Base-by-base conservation (phyloP, 1,140 invertebrate species). In the Trichonephila clavata region DNA sequence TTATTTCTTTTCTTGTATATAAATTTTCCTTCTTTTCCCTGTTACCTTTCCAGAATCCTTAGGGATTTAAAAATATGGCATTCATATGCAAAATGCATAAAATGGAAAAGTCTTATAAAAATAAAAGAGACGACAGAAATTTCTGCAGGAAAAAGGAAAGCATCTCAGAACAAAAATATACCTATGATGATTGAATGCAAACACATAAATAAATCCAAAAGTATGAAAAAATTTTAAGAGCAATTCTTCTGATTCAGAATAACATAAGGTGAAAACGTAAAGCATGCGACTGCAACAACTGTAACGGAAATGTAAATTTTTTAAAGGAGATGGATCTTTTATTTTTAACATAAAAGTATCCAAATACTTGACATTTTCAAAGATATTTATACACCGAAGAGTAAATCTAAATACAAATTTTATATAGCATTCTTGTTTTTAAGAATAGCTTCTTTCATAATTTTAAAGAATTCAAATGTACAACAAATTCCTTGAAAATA, bases 291-390 rank as follows among this genome's bases (percentile, higher is more conserved):
- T n/a, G 63, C 32, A 89, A 89, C 32, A 89, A 77, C 65, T 71
- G 86, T 68, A 71, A 89, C 63, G 65, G 65, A 89, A 89, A 71
- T 88, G 86, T 57, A 71, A 89, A 89, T 89, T 89, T 50, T n/a
- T 68, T 68, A 57, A 50, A 63, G 14, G 24, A 32, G 68, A 27
- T 13, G 4, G 24, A 71, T 4, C 27, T 71, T 71, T 24, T 16
- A 8, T 27, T 71, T 71, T 27, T 71, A 14, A 0, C 16, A 4
- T 5, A 27, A 0, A 71, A 14, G 5, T 32, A 27, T 71, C 27
- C 24, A 71, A 71, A 24, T 71, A 27, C 27, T 18, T 24, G 13
- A 24, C 32, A 14, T 71, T 71, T 71, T 32, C 10, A 24, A n/a
- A 14, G 13, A 39, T n/a, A 27, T 14, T 16, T 71, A 14, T 13